Evolutionary conservation across 2,888 invertebrate species (phyloP).

Genomic region (Zaprionus obscuricornis): DNA sequence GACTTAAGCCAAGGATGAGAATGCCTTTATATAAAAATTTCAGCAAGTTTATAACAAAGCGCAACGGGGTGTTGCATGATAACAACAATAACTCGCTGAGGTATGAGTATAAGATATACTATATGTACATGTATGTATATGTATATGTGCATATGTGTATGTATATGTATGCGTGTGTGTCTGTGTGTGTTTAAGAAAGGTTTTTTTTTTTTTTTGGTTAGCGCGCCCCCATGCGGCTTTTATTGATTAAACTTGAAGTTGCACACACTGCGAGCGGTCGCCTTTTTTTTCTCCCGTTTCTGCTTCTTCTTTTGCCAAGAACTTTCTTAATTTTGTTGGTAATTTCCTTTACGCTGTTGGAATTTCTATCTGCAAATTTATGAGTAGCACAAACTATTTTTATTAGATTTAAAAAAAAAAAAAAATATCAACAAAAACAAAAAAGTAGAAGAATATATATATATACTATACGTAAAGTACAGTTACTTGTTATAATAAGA

Average conservation of each 20-base stretch:
- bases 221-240: constrained; percentile 65
- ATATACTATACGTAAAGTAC: constrained; percentile 19
- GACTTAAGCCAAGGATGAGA: constrained; percentile 39
- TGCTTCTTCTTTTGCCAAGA: constrained; percentile 39
- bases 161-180: constrained; percentile 5
- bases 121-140: neutral
- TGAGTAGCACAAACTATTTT: constrained; percentile 73
- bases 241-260: constrained; percentile 78
- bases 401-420: constrained; percentile 70
- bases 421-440: neutral
- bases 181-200: constrained; percentile 3
- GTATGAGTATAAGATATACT: constrained; percentile 8
- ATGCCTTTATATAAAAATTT: constrained; percentile 58
- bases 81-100: constrained; percentile 61
- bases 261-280: constrained; percentile 61
- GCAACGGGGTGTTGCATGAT: constrained; percentile 56
- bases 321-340: constrained; percentile 78
- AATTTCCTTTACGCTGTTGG: constrained; percentile 75
- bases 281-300: constrained; percentile 28
- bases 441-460: constrained; percentile 3
- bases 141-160: constrained; percentile 1
- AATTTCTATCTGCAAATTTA: constrained; percentile 79
- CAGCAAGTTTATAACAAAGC: constrained; percentile 58
- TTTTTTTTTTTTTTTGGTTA: too few relatives aligned
- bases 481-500: neutral